These are phyloP conservation scores for Seriola dumerili DNA, from an alignment of 2,113 vertebrate genomes.

Conservation along the genomic window DNA sequence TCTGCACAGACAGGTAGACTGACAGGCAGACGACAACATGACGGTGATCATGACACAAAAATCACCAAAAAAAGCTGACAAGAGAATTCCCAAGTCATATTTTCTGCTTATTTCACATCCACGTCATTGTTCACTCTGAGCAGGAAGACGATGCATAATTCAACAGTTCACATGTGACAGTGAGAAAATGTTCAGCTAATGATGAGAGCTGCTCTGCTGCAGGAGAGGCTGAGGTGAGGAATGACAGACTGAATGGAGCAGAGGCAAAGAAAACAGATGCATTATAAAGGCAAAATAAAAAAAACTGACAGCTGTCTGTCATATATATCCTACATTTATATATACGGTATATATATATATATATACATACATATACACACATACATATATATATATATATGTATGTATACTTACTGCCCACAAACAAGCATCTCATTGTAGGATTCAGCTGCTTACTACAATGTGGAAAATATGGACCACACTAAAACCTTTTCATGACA, in stretches of 20 bases:
- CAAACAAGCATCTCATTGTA: no score
- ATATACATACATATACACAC: no score
- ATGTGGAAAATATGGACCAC: no score
- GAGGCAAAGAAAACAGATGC: no score
- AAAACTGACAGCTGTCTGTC: no score
- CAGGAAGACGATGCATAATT: constrained; percentile 16
- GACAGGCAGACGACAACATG: neutral
- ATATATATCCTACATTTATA: no score
- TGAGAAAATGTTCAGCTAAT: neutral
- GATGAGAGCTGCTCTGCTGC: constrained; percentile 8
- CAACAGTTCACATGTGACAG: neutral
- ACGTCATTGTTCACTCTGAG: neutral
- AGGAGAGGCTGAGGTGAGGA: neutral
- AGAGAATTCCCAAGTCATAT: neutral
- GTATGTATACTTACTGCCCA: no score
- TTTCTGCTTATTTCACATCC: neutral
- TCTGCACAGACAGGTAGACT: neutral
- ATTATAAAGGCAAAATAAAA: no score
- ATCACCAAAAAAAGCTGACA: neutral
- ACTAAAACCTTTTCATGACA: no score
- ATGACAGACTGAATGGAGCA: neutral
- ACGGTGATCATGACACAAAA: neutral
- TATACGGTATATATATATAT: no score
- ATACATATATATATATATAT: no score
- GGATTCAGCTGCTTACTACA: no score